phyloP scores from a whole-genome alignment of 2,888 invertebrate species.

The Campoplex nolae region DNA sequence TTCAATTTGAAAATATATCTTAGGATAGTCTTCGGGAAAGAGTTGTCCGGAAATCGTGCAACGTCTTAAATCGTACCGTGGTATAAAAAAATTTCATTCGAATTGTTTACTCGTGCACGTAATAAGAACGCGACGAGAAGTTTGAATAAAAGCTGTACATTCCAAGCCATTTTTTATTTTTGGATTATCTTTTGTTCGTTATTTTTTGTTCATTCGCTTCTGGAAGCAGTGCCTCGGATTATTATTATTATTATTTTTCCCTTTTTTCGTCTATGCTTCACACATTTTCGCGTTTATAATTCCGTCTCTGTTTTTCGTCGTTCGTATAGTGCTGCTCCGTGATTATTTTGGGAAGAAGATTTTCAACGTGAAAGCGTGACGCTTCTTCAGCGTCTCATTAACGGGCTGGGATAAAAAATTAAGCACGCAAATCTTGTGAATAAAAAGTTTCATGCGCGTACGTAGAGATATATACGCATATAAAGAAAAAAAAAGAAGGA shows the following conservation, averaged over 20 bases:
- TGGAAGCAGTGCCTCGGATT: neutral
- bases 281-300: neutral
- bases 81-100: neutral
- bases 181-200: neutral
- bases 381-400: constrained; percentile 35
- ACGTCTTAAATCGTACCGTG: neutral
- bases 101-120: neutral
- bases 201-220: neutral
- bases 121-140: neutral
- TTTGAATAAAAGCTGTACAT: neutral
- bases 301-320: neutral
- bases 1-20: constrained; percentile 8
- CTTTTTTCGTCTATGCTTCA: neutral
- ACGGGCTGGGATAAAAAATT: constrained; percentile 18
- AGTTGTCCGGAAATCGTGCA: neutral
- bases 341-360: constrained; percentile 20
- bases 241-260: too few relatives aligned
- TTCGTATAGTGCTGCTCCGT: neutral
- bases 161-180: neutral
- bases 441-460: constrained; percentile 11
- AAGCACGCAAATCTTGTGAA: constrained; percentile 24
- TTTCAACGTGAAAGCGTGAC: neutral
- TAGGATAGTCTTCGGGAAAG: neutral
- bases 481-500: constrained; percentile 26
- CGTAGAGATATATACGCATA: neutral